Evolutionary conservation across 2,113 vertebrate genomes (phyloP).

Genomic region (Takifugu flavidus): DNA sequence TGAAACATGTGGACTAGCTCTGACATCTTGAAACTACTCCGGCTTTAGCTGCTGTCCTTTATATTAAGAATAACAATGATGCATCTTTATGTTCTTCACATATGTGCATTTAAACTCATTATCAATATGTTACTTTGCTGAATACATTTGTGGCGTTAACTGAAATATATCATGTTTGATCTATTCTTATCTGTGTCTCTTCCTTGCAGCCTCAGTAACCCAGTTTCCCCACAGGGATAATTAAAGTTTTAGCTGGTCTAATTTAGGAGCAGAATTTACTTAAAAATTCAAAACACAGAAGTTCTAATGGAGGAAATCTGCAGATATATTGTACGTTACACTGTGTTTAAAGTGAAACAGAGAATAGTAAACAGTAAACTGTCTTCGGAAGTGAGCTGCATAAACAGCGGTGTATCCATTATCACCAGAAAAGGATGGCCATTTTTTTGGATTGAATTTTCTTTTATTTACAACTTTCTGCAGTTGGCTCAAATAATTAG

Average conservation of each 20-base stretch:
- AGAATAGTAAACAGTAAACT: not conserved
- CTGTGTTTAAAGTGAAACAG: not conserved
- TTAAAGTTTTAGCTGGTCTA: constrained; percentile 65
- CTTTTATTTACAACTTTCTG: no score
- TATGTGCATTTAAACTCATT: not conserved
- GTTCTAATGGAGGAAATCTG: not conserved
- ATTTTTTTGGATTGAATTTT: no score
- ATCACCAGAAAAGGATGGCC: no score
- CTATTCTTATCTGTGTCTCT: constrained; percentile 45
- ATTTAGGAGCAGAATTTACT: constrained; percentile 52
- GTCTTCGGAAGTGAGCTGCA: not conserved
- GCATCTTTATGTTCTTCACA: no score
- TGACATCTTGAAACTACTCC: no score
- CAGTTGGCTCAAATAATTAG: no score
- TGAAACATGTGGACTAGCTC: not conserved
- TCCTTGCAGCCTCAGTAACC: constrained; percentile 39
- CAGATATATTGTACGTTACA: not conserved
- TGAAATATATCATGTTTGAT: constrained; percentile 38
- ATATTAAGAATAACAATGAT: no score
- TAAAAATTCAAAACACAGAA: constrained; percentile 42
- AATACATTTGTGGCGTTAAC: constrained; percentile 32
- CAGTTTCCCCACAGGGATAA: constrained; percentile 54
- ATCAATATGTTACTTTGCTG: constrained; percentile 35
- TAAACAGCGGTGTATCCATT: constrained; percentile 3
- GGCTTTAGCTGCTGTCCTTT: no score